Evolutionary conservation across 2,113 vertebrate genomes (phyloP), one percentile per base, ranked within the genome.

Genomic region (Lampris incognitus): DNA sequence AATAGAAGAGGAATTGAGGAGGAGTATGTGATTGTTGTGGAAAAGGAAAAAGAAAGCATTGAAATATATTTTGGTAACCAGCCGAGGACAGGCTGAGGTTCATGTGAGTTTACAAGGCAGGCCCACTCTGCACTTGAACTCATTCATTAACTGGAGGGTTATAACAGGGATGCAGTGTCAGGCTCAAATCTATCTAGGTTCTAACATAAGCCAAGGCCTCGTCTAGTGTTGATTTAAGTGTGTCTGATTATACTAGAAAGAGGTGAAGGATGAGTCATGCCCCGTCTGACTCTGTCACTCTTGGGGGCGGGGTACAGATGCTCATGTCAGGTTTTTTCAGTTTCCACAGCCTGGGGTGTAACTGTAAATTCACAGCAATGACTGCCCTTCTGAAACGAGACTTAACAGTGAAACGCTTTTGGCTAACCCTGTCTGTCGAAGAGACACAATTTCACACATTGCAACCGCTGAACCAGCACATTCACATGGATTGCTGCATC

Each of bases 311-410:
- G 10, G 49, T 69, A 38, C 52, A 56, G 10, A 73, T 48, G 9
- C 52, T 71, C 72, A 55, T 62, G 71, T 89, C 76, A 80, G 75
- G 73, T 88, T 86, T 72, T 84, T 67, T 85, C 72, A 78, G 78
- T 88, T 92, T 87, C 69, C 81, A 82, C 58, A 48, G 82, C 87
- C 90, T 60, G 66, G 76, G 88, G 87, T 86, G 74, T 41, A 87
- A 88, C 83, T 72, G 74, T 83, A 84, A 88, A 73, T 84, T 78
- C 42, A 52, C 57, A 83, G 80, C 62, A 75, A 58, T 38, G 55
- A 78, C 76, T 65, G 38, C 39, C 9, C 65, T 24, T 74, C 54
- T 75, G 51, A 87, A 92, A 93, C 88, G 81, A 91, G 91, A 85
- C 87, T 88, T 51, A 79, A 93, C 87, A 72, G 71, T 66, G 60